Conservation (phyloP, 1,140 invertebrate genomes). For the Drosophila ironensis region DNA sequence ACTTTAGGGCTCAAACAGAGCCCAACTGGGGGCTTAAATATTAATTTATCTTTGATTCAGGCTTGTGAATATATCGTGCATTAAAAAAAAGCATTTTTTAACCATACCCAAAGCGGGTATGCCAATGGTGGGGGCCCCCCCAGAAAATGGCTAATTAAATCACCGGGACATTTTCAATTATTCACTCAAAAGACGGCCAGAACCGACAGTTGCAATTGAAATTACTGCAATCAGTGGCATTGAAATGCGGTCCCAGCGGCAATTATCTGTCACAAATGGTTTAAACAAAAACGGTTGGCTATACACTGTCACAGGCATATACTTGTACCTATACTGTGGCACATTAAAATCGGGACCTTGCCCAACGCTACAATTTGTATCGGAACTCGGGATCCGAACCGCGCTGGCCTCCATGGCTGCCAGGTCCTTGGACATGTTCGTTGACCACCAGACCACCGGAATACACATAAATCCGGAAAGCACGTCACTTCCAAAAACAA, state of each 20-base stretch:
- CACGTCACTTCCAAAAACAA: conserved; percentile 38
- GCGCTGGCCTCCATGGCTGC: conserved; percentile 30
- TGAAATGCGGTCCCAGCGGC: not conserved
- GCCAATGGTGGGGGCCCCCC: no score
- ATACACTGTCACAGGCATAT: no score
- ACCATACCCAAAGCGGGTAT: not conserved
- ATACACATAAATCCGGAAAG: conserved; percentile 26
- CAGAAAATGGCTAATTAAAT: not conserved
- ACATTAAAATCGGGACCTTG: conserved; percentile 44
- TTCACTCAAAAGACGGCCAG: not conserved
- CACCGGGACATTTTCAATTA: conserved; percentile 23
- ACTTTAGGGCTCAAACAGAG: not conserved
- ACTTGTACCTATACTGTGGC: not conserved
- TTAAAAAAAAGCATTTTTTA: not conserved
- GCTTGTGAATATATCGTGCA: not conserved
- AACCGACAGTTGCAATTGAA: conserved; percentile 25
- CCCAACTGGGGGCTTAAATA: no score
- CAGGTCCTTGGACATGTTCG: conserved; percentile 72
- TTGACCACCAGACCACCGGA: conserved; percentile 64
- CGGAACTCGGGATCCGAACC: conserved; percentile 12
- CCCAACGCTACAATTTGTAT: conserved; percentile 57
- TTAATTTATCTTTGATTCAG: no score
- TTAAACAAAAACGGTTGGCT: conserved; percentile 3
- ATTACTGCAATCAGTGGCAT: conserved; percentile 27
- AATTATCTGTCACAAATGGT: conserved; percentile 12